Base-by-base conservation (phyloP, 2,797 vertebrate species). In the Mormyrops attenuatus region DNA sequence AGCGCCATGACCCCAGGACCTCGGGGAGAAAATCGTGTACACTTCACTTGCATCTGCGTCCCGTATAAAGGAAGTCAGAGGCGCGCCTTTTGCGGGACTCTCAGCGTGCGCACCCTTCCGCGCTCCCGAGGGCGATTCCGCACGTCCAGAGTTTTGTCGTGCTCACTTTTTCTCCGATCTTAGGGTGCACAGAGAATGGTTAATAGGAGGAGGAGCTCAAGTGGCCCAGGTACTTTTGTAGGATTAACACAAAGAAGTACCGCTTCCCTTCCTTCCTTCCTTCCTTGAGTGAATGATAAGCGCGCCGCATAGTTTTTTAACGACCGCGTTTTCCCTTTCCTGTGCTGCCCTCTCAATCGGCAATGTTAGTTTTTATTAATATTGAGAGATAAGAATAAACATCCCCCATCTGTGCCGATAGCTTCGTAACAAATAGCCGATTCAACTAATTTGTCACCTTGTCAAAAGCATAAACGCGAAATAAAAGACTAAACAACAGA, bases 1-100 rank as follows among this genome's bases (percentile, higher is more conserved):
- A 85, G 92, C 87, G 93, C 93, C 95, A 96, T 96, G 90, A 91
- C 91, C 92, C 93, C 94, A 93, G 50, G 20, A 55, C 53, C 13
- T 80, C 30, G 38, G 38, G 2, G 20, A 80, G 30, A 55, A 34
- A 77, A 50, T 53, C 26, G n/a, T 22, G 1, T 5, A 9, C 55
- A 44, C 63, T 60, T 60, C 6, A 0, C 55, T 57, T 9, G 26
- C 30, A 34, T 34, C 26, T 3, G 11, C 11, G 63, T 69, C 63
- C 9, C 1, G 5, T n/a, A 49, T 20, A 85, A 22, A 52, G 47
- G 30, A 20, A 49, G 2, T 20, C n/a, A 6, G 22, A 66, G 41
- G 15, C 5, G 38, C 34, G 73, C 17, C 17, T n/a, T 82, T 17
- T 82, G 38, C 15, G 5, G 41, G 15, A n/a, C 9, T 26, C 11